Base-by-base conservation (phyloP, 2,113 vertebrate species). In the Oreamnos americanus region DNA sequence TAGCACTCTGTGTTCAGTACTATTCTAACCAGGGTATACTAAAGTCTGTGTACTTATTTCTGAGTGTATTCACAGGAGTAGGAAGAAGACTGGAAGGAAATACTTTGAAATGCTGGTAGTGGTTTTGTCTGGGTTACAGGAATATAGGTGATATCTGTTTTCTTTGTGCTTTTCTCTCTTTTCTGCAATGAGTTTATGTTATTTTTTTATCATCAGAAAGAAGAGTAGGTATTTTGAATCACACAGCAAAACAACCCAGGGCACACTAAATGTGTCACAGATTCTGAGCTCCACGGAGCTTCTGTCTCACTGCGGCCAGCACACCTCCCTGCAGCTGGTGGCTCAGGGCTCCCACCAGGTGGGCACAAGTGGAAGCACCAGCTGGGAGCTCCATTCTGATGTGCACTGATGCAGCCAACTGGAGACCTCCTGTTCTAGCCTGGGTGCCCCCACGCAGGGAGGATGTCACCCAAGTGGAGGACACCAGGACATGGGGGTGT, bases 191-290 rank as follows among this genome's bases (percentile, higher is more conserved):
- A 74, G 45, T 84, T 93, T 83, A n/a, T 83, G 36, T 91, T 79
- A 86, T 96, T 74, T 94, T 82, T 82, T 78, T 28, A 74, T 90
- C 7, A 60, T 92, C 36, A 92, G 74, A 91, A 93, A n/a, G 62
- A 71, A 47, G 71, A 71, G 58, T 33, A 90, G 30, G 19, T 91
- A 39, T 79, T 97, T 87, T 62, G 87, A 90, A 58, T 51, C 23
- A 84, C n/a, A 79, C 28, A 74, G 14, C 43, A 67, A 90, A 91
- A 15, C 86, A 74, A 90, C 53, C 49, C 36, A 36, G 71, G 12
- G 36, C 16, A 45, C n/a, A 51, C 30, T 60, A 28, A 84, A 33
- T 5, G 1, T 81, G 36, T 23, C 39, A 26, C 39, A 47, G 58
- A 53, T 45, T 85, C 23, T 53, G 83, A 85, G n/a, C 84, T 64